A percentile compares a stretch with the other conserved stretches of the same genome.
Conservation (phyloP, 2,113 vertebrate species). For the Eudorcas thomsonii region DNA sequence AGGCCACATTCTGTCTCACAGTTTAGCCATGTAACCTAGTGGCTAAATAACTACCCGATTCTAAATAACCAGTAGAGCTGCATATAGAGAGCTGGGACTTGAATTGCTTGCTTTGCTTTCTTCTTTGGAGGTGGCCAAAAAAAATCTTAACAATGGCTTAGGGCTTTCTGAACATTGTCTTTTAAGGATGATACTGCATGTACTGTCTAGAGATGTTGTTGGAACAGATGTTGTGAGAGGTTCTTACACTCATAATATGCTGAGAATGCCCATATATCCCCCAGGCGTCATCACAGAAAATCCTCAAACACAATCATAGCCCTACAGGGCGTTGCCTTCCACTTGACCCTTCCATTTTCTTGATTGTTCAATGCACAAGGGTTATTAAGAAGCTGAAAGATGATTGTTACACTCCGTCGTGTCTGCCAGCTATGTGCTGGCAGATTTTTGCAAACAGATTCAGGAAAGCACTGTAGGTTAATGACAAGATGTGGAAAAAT, state of each 20-base stretch:
- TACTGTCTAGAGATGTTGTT: conserved; percentile 72
- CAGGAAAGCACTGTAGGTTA: conserved; percentile 50
- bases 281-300: conserved; percentile 44
- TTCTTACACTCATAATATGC: conserved; percentile 56
- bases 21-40: background rate
- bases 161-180: conserved; percentile 69
- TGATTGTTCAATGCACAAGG: conserved; percentile 69
- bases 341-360: conserved; percentile 69
- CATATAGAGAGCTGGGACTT: background rate
- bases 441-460: conserved; percentile 62
- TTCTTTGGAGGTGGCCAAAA: conserved; percentile 45
- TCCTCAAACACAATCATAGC: conserved; percentile 52
- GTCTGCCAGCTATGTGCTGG: conserved; percentile 58
- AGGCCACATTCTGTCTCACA: background rate
- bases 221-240: conserved; percentile 73
- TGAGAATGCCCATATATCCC: conserved; percentile 61
- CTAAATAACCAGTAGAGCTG: background rate
- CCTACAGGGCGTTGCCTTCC: conserved; percentile 64
- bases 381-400: conserved; percentile 72
- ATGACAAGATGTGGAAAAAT: conserved; percentile 42
- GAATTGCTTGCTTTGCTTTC: conserved; percentile 20
- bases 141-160: conserved; percentile 66
- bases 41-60: conserved; percentile 7
- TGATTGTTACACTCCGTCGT: conserved; percentile 48
- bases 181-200: conserved; percentile 65